These are phyloP conservation scores for Beroe forskalii DNA, from an alignment of 37 sponge, comb jelly and placozoan species.

Conservation along the genomic window DNA sequence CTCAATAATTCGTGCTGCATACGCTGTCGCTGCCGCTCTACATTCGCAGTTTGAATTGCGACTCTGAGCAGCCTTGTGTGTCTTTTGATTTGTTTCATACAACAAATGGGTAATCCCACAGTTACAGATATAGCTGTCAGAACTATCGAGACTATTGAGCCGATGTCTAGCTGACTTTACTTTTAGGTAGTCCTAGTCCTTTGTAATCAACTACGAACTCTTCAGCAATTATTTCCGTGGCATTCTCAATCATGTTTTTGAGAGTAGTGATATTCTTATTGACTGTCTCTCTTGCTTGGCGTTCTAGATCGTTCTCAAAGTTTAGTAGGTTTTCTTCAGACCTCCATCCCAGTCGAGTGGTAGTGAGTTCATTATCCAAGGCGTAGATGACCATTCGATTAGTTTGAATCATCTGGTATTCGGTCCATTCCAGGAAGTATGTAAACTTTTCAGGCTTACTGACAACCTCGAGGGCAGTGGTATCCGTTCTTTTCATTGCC, in stretches of 20 bases:
- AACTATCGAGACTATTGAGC: neutral
- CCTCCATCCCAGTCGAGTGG: neutral
- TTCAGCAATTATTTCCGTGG: neutral
- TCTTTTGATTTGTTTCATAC: neutral
- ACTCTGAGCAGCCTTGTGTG: neutral
- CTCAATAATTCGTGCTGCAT: neutral
- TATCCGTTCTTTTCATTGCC: neutral
- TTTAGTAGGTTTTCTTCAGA: neutral
- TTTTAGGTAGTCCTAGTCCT: neutral
- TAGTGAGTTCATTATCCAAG: neutral
- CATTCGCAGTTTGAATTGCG: neutral
- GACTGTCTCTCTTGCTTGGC: neutral
- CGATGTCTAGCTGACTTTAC: neutral
- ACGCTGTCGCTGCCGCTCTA: neutral
- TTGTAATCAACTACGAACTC: neutral
- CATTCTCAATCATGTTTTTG: neutral
- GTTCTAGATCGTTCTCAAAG: neutral
- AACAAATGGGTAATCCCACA: neutral
- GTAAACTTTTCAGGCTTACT: neutral
- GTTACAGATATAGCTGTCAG: neutral
- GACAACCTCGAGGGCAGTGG: neutral
- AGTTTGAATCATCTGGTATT: slow-evolving; percentile 8
- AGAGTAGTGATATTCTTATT: slow-evolving; percentile 8
- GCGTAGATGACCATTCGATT: neutral
- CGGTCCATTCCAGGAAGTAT: neutral